Evolutionary conservation across 2,888 invertebrate genomes (phyloP).

Genomic region (Sipha maydis): DNA sequence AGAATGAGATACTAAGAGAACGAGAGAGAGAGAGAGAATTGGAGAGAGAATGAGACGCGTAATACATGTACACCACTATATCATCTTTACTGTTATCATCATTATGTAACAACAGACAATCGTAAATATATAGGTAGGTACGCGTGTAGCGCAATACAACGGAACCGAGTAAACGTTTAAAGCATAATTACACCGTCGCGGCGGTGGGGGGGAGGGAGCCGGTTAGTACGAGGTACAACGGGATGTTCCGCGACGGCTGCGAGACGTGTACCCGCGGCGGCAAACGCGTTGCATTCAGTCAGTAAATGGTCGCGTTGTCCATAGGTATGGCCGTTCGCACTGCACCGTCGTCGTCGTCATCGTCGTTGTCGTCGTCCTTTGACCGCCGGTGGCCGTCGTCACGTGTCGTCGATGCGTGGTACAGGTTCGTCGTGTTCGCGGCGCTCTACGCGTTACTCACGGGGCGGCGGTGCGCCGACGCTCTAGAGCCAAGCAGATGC

Average conservation of each 20-base stretch:
- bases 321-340: conserved; percentile 50
- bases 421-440: conserved; percentile 29
- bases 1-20: too few species aligned
- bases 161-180: background rate
- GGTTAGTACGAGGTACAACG: background rate
- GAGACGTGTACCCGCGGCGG: background rate
- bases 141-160: background rate
- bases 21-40: too few species aligned
- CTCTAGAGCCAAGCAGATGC: background rate
- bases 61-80: too few species aligned
- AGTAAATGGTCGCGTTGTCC: conserved; percentile 51
- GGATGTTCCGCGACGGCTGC: background rate
- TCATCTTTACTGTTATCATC: too few species aligned
- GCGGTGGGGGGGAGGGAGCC: background rate
- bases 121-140: background rate
- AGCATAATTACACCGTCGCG: background rate
- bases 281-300: background rate
- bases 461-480: background rate
- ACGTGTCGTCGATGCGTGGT: conserved; percentile 32
- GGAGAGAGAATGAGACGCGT: too few species aligned
- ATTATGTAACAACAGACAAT: background rate
- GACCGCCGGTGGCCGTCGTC: conserved; percentile 49
- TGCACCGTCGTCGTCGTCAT: background rate
- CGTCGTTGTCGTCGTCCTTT: background rate
- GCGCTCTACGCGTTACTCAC: conserved; percentile 15